These are phyloP conservation scores for Apotomis betuletana DNA, from an alignment of 2,888 invertebrate species.

Conservation along the genomic window DNA sequence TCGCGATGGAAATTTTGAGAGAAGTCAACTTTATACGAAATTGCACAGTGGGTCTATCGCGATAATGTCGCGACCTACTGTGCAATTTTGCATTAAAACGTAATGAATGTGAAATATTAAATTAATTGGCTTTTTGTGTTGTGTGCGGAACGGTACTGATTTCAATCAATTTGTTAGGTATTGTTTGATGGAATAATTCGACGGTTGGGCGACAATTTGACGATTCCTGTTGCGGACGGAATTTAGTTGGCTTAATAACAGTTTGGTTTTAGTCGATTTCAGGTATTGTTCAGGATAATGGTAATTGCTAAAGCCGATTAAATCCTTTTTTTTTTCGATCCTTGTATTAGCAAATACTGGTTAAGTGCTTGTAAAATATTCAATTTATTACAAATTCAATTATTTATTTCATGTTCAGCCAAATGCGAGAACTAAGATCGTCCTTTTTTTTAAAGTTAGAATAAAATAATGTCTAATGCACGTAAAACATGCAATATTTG, in stretches of 20 bases:
- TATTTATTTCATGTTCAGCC: too few species aligned
- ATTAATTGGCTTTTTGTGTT: slow-evolving; percentile 46
- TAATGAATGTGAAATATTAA: slow-evolving; percentile 58
- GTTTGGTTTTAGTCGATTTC: slow-evolving; percentile 27
- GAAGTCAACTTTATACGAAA: slow-evolving; percentile 21
- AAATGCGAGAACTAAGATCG: too few species aligned
- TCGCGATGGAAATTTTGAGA: slow-evolving; percentile 27
- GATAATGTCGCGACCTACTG: slow-evolving; percentile 38
- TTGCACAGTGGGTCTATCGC: slow-evolving; percentile 19
- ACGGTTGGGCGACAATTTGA: slow-evolving; percentile 57
- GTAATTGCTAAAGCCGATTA: neutral
- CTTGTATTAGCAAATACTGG: too few species aligned
- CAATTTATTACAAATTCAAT: too few species aligned
- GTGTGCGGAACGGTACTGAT: slow-evolving; percentile 44
- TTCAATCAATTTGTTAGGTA: slow-evolving; percentile 64
- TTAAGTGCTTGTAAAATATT: too few species aligned
- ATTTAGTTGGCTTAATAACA: slow-evolving; percentile 27
- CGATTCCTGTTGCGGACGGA: slow-evolving; percentile 46
- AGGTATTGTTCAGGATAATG: slow-evolving; percentile 1
- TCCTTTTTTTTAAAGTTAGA: too few species aligned
- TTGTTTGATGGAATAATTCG: slow-evolving; percentile 65
- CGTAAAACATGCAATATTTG: slow-evolving; percentile 4
- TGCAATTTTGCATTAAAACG: slow-evolving; percentile 45
- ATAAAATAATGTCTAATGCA: neutral
- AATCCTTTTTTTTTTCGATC: too few species aligned